Evolutionary conservation across 1,140 invertebrate species (phyloP).

Genomic region (Eriosoma lanigerum): DNA sequence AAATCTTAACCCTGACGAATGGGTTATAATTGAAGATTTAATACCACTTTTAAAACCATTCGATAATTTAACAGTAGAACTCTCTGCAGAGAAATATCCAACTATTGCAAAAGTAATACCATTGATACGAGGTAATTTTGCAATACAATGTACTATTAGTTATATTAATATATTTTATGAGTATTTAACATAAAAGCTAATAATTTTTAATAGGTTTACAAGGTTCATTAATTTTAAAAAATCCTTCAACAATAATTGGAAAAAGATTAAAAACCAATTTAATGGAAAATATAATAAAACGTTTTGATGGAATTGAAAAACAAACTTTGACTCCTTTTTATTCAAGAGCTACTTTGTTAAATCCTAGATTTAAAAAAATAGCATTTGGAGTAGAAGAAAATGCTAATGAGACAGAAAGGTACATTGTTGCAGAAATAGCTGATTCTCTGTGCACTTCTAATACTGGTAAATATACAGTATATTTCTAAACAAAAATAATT

Average conservation of each 20-base stretch:
- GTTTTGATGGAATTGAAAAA: not conserved
- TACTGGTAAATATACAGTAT: not conserved
- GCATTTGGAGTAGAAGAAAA: not conserved
- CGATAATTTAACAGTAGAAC: not conserved
- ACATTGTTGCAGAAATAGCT: not conserved
- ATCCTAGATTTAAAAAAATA: not conserved
- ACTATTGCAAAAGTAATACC: conserved; percentile 17
- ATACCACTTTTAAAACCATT: conserved; percentile 12
- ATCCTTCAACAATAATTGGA: not conserved
- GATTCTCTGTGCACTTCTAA: not conserved
- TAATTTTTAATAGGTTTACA: conserved; percentile 1
- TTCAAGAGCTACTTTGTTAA: not conserved
- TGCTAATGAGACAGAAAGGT: not conserved
- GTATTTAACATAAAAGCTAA: not conserved
- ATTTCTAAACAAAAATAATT: not conserved
- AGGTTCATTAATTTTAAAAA: not conserved
- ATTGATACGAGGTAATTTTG: conserved; percentile 15
- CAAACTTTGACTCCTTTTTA: not conserved
- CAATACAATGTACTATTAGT: not conserved
- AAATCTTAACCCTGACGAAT: not conserved
- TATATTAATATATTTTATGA: not conserved
- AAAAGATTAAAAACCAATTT: not conserved
- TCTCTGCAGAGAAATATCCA: conserved; percentile 1
- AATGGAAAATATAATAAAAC: not conserved
- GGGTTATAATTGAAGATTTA: not conserved